phyloP scores from a whole-genome alignment of 1,140 invertebrate species.

The Drosophila parvula region DNA sequence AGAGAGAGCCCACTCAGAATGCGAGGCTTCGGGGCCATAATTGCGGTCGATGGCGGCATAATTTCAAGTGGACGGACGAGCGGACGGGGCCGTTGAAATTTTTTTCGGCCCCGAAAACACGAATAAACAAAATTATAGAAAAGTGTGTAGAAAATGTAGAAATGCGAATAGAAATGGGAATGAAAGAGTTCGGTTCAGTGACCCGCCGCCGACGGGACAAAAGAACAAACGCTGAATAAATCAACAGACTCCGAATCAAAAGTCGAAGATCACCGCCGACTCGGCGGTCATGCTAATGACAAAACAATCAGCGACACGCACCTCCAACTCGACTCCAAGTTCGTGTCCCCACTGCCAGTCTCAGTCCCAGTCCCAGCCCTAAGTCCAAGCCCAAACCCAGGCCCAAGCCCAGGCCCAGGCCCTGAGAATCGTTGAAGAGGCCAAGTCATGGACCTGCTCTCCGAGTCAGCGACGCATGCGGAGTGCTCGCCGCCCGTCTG shows the following conservation, averaged over 20 bases:
- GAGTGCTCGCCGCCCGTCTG: slow-evolving; percentile 29
- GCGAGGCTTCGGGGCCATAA: slow-evolving; percentile 59
- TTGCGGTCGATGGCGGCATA: slow-evolving; percentile 74
- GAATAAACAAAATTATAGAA: slow-evolving; percentile 23
- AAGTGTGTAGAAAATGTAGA: slow-evolving; percentile 5
- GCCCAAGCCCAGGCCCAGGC: neutral
- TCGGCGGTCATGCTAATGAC: slow-evolving; percentile 69
- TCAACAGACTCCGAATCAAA: slow-evolving; percentile 26
- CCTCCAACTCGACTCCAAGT: neutral
- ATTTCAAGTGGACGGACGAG: slow-evolving; percentile 66
- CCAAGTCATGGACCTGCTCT: slow-evolving; percentile 45
- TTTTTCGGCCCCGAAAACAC: slow-evolving; percentile 22
- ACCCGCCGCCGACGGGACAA: slow-evolving; percentile 16
- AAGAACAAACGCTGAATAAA: slow-evolving; percentile 34
- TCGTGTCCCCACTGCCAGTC: neutral
- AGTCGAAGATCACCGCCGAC: slow-evolving; percentile 38
- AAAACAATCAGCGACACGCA: slow-evolving; percentile 71
- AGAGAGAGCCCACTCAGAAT: slow-evolving; percentile 51
- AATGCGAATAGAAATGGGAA: slow-evolving; percentile 23
- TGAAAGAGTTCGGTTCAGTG: slow-evolving; percentile 32
- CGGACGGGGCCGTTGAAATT: slow-evolving; percentile 10
- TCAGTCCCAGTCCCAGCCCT: no score
- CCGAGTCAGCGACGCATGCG: slow-evolving; percentile 68
- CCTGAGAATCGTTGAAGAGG: slow-evolving; percentile 1
- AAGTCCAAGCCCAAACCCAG: neutral